phyloP scores from a whole-genome alignment of 2,797 vertebrate genomes.

The Kryptopterus vitreolus region DNA sequence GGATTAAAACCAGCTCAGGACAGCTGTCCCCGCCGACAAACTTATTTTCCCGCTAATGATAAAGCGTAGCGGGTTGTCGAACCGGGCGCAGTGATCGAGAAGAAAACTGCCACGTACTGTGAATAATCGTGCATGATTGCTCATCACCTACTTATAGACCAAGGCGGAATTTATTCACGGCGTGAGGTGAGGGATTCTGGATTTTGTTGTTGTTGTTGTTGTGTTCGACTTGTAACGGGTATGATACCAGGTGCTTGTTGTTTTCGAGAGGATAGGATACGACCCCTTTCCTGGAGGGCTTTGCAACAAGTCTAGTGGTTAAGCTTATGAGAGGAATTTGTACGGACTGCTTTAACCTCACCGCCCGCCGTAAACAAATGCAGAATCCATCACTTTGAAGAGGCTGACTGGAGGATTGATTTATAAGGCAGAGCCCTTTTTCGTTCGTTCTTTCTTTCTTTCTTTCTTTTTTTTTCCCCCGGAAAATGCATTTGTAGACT shows the following conservation, averaged over 20 bases:
- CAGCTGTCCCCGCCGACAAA: conserved; percentile 44
- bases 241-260: conserved; percentile 6
- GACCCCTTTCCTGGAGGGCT: conserved; percentile 10
- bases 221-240: background rate
- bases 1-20: conserved; percentile 54
- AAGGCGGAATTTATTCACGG: background rate
- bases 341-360: conserved; percentile 21
- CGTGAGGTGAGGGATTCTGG: background rate
- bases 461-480: no score
- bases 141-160: conserved; percentile 41
- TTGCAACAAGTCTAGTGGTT: conserved; percentile 14
- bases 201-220: background rate
- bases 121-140: conserved; percentile 53
- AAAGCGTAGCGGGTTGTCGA: conserved; percentile 35
- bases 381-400: background rate
- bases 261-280: conserved; percentile 16
- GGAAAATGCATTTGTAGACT: background rate
- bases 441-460: no score
- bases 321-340: conserved; percentile 1
- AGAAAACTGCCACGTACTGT: conserved; percentile 32
- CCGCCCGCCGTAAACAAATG: conserved; percentile 18
- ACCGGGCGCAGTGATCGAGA: conserved; percentile 40
- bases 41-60: conserved; percentile 29
- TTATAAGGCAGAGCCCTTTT: background rate
- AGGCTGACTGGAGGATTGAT: background rate